Conservation (phyloP, 2,888 invertebrate genomes). For the Odontomyia ornata region DNA sequence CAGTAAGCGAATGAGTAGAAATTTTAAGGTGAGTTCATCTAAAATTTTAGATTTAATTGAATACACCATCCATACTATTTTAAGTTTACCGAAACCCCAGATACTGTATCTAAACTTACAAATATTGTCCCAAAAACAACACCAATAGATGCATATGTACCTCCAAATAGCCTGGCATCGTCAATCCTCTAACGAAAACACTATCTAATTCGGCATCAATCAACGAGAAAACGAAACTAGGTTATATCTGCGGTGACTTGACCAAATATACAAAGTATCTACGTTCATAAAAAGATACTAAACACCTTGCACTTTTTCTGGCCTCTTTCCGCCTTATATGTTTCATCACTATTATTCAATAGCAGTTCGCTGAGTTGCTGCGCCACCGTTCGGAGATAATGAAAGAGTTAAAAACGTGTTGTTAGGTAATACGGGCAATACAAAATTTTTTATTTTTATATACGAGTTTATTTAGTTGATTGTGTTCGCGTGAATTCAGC, state of each 20-base stretch:
- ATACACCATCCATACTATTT: too few relatives aligned
- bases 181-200: too few relatives aligned
- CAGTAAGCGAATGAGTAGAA: too few relatives aligned
- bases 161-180: too few relatives aligned
- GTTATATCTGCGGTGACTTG: constrained; percentile 3
- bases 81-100: too few relatives aligned
- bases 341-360: constrained; percentile 46
- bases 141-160: too few relatives aligned
- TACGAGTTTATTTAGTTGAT: constrained; percentile 14
- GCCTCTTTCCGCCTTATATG: constrained; percentile 41
- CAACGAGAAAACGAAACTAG: constrained; percentile 15
- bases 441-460: not conserved
- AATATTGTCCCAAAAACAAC: too few relatives aligned
- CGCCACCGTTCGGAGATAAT: constrained; percentile 28
- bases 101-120: too few relatives aligned
- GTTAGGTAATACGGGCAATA: constrained; percentile 34
- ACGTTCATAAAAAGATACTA: not conserved
- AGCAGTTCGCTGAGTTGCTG: not conserved
- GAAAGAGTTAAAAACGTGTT: constrained; percentile 36
- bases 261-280: not conserved
- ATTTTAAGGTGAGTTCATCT: too few relatives aligned
- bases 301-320: constrained; percentile 45
- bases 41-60: too few relatives aligned
- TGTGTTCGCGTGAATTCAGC: constrained; percentile 30
- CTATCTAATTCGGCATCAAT: too few relatives aligned